Base-by-base conservation (phyloP, 2,888 invertebrate genomes). In the Geophilus truncorum region DNA sequence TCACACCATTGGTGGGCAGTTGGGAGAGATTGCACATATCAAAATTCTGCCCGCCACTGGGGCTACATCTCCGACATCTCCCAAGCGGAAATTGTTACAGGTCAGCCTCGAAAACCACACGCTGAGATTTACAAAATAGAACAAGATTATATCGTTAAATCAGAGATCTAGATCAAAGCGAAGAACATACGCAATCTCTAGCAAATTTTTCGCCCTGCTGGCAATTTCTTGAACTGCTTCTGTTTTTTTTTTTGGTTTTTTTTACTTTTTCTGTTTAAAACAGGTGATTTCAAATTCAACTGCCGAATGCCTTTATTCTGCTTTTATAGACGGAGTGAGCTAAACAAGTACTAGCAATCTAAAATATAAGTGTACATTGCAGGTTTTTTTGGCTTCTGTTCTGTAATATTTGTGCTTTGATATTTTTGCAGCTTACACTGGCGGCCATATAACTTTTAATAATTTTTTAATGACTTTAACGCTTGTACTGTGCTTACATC, bases 31-130 rank as follows among this genome's bases (percentile, higher is more conserved):
- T 70, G 70, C 70, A 70, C 70, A 70, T 77, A 32, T 77, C 77
- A 77, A 36, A 77, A 77, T 77, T 36, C 77, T 78, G 28, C 78
- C 78, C 78, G 23, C 78, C 78, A 78, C 78, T 45, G 78, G 78
- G 18, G 51, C 78, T 3, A 34, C 78, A 45, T 78, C 78, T 21
- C 78, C 78, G n/a, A 45, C 45, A 36, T 78, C 78, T 15, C 78
- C 78, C 34, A 78, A 40, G 40, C 36, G 78, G 40, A 36, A 78
- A 45, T 36, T 78, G 2, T 40, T 40, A 45, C 78, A 78, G 78
- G 78, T 78, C 18, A 78, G 78, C 25, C 28, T 4, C 1, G 7
- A 57, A 21, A 57, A 32, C 5, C 9, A 32, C 32, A 9, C 9
- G 32, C 32, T 4, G 9, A 4, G 32, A 45, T 0, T 2, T 15